These are phyloP conservation scores for Dryoscopus gambensis DNA, from an alignment of 2,113 vertebrate genomes.

Conservation along the genomic window DNA sequence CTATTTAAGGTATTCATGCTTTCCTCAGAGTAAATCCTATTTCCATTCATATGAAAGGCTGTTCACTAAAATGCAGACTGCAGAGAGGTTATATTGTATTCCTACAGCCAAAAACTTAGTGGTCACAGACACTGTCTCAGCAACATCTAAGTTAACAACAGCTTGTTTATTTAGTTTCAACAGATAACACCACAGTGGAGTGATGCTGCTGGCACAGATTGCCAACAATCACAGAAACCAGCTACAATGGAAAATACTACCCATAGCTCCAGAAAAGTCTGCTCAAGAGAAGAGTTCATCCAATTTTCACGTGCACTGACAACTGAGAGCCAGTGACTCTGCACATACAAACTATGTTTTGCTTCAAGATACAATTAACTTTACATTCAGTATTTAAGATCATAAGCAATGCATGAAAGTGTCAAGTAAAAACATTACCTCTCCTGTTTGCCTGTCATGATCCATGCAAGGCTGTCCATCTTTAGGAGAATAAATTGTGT, in stretches of 20 bases:
- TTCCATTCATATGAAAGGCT: not conserved
- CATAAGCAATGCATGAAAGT: not conserved
- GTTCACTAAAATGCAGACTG: not conserved
- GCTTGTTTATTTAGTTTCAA: not conserved
- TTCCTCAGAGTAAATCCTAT: not conserved
- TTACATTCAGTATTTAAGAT: not conserved
- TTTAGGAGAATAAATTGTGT: constrained; percentile 96
- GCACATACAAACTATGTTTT: not conserved
- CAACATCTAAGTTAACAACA: not conserved
- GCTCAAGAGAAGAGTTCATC: not conserved
- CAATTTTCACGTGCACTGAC: not conserved
- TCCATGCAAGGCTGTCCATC: constrained; percentile 99
- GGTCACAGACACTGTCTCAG: not conserved
- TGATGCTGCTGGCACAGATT: not conserved
- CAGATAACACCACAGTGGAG: not conserved
- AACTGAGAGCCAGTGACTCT: not conserved
- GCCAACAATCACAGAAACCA: not conserved
- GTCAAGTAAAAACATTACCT: constrained; percentile 73
- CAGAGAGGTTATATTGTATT: not conserved
- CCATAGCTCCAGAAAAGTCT: not conserved
- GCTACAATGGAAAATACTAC: not conserved
- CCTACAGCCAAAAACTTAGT: not conserved
- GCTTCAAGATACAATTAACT: not conserved
- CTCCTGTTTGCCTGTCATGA: constrained; percentile 97
- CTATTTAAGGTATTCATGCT: not conserved